Evolutionary conservation across 2,113 vertebrate genomes (phyloP).

Genomic region (Sapayoa aenigma): DNA sequence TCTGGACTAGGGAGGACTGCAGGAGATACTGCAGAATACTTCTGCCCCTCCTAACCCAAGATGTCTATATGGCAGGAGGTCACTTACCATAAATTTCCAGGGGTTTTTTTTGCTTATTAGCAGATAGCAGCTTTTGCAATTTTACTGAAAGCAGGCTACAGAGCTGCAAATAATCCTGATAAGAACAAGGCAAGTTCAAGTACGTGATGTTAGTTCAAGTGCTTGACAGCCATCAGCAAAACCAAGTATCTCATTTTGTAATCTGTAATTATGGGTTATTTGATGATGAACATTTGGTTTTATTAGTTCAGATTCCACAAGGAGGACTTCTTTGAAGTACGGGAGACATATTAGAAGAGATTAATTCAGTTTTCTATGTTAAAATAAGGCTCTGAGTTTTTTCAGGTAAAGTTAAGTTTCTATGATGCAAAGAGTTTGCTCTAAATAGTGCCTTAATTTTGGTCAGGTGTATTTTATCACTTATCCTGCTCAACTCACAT

Average conservation of each 20-base stretch:
- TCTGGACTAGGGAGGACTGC: background rate
- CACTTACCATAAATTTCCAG: background rate
- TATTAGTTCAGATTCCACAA: background rate
- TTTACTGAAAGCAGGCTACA: background rate
- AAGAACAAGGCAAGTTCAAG: background rate
- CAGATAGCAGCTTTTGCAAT: background rate
- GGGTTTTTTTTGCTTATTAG: background rate
- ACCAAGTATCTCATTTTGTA: background rate
- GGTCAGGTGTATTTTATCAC: background rate
- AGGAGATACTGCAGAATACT: background rate
- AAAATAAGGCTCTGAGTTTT: background rate
- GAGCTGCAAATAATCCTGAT: background rate
- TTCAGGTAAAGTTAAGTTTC: background rate
- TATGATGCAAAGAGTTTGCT: background rate
- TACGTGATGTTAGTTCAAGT: background rate
- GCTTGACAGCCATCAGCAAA: background rate
- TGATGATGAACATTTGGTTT: background rate
- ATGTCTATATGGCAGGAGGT: background rate
- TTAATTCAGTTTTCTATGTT: background rate
- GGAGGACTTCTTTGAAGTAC: background rate
- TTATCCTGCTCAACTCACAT: background rate
- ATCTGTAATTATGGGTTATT: background rate
- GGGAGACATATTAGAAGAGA: background rate
- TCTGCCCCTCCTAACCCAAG: background rate
- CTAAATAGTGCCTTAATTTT: background rate